Percentiles rank a stretch among this genome's conserved stretches.
Conservation (phyloP, 1,140 invertebrate species). For the Diabrotica virgifera region DNA sequence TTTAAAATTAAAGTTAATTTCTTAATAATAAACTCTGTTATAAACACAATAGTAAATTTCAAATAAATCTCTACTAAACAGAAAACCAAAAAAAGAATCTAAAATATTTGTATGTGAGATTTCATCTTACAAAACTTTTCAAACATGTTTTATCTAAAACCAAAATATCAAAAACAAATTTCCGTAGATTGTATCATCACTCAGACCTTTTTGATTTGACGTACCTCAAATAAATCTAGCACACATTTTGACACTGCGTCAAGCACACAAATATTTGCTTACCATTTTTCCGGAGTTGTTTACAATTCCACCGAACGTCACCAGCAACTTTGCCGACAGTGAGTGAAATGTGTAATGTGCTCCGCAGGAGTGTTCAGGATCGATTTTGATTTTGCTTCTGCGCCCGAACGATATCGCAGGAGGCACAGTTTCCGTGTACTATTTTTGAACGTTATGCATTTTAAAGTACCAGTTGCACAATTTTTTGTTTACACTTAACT, state of each 20-base stretch:
- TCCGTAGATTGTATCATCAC: no score
- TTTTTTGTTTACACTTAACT: not conserved
- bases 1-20: no score
- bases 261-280: not conserved
- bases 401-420: not conserved
- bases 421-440: not conserved
- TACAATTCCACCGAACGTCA: not conserved
- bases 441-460: not conserved
- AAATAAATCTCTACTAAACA: no score
- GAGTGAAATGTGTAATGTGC: no score
- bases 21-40: no score
- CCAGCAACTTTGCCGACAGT: not conserved
- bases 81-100: no score
- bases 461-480: not conserved
- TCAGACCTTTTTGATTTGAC: no score
- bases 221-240: not conserved
- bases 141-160: no score
- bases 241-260: not conserved
- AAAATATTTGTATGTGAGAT: no score
- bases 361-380: not conserved
- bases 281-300: constrained; percentile 2
- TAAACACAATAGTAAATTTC: no score
- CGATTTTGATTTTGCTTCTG: not conserved
- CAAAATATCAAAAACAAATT: no score
- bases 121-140: no score